Evolutionary conservation across 2,113 vertebrate species (phyloP).

Genomic region (Eretmodus cyanostictus): DNA sequence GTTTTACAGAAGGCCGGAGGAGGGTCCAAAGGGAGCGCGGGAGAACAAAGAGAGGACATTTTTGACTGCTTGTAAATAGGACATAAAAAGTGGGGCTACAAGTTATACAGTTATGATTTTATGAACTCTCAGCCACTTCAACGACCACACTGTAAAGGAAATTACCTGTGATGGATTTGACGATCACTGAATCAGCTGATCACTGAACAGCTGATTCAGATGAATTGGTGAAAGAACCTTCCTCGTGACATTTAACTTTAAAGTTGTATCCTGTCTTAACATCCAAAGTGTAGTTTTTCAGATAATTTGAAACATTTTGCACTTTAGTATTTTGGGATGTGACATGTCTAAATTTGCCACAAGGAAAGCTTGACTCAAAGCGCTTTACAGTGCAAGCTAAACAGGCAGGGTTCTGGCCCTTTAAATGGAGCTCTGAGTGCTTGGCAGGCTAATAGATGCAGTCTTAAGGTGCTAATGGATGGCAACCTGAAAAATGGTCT

Average conservation of each 20-base stretch:
- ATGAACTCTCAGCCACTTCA: not conserved
- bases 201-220: not conserved
- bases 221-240: not conserved
- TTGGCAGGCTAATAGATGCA: constrained; percentile 64
- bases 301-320: not conserved
- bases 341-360: not conserved
- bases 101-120: not conserved
- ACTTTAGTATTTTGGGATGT: not conserved
- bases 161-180: not conserved
- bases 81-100: not conserved
- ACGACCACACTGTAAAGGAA: not conserved
- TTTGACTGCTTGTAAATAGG: not conserved
- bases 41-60: constrained; percentile 15
- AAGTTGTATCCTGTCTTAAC: not conserved
- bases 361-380: constrained; percentile 7
- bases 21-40: not conserved
- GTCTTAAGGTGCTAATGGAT: constrained; percentile 66
- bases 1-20: constrained; percentile 32
- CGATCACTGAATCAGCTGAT: too few species aligned
- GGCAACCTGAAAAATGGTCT: constrained; percentile 70
- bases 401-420: constrained; percentile 44
- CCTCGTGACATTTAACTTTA: not conserved
- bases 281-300: not conserved
- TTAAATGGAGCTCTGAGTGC: constrained; percentile 55
- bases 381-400: not conserved